Evolutionary conservation across 2,797 vertebrate species (phyloP), one percentile per base, ranked within the genome.

Genomic region (Crax fasciolata): DNA sequence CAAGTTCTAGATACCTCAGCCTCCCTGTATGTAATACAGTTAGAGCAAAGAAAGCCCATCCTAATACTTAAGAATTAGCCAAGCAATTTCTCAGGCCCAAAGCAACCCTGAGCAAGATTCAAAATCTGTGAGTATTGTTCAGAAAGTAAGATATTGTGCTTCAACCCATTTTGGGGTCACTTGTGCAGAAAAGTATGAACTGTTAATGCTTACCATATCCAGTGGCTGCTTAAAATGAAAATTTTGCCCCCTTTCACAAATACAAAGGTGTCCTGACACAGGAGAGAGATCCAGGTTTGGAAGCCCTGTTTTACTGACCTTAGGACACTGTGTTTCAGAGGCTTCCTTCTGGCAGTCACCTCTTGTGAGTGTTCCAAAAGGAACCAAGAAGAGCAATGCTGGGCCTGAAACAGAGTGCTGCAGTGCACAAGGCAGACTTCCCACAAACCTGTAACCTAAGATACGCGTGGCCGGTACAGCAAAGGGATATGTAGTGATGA

Each of bases 201-300:
- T 41, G 28, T 41, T 85, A 55, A 46, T 7, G 48, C 75, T 89
- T 48, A 85, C 54, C 65, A 73, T 46, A 72, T 17, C 43, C 55
- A 67, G 35, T 4, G 2, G 32, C 23, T 74, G 17, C 15, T 76
- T 54, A 46, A 72, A 84, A 55, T 2, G 0, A 65, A 75, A 75
- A 13, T 39, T 12, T 0, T 25, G 12, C 24, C 59, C 41, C 3
- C 11, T 49, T 58, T 12, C 24, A 76, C 0, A 0, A 48, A 52
- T 27, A 58, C 28, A 61, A 25, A 73, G 24, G 21, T 41, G 28
- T 38, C 18, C 38, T 35, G 46, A 32, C 15, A 48, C n/a, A 80
- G 38, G 3, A 67, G 39, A 70, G 70, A 35, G 49, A 84, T 27
- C 6, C 55, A 39, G 18, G 19, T 72, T n/a, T 75, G 58, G 55